phyloP scores from a whole-genome alignment of 2,113 vertebrate species.

The Chamaetylas fuelleborni region DNA sequence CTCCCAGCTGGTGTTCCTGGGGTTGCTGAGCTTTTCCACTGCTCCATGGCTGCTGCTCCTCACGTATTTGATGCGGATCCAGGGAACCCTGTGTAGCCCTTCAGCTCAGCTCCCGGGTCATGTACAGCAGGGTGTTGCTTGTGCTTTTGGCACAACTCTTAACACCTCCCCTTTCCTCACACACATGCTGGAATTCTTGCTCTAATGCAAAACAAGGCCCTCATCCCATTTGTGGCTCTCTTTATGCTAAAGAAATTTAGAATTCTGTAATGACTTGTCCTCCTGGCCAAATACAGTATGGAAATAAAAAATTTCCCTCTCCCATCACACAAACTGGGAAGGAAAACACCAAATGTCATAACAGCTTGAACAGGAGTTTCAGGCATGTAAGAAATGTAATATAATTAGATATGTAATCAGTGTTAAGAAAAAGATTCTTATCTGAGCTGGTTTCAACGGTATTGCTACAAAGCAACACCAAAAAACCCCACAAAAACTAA shows the following conservation, averaged over 20 bases:
- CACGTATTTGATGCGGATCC: constrained; percentile 45
- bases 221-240: not conserved
- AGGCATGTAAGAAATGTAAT: not conserved
- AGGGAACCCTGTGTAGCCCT: constrained; percentile 12
- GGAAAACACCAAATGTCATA: not conserved
- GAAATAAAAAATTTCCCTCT: not conserved
- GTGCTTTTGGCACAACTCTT: not conserved
- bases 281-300: not conserved
- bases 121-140: not conserved
- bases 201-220: not conserved
- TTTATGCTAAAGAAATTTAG: not conserved
- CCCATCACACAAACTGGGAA: fast-evolving
- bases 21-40: not conserved
- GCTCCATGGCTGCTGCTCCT: not conserved
- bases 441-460: not conserved
- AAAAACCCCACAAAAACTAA: not conserved
- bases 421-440: not conserved
- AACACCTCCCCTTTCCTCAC: not conserved
- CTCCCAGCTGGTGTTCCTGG: not conserved
- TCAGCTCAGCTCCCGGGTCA: not conserved
- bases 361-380: not conserved
- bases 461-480: not conserved
- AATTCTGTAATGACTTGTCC: not conserved
- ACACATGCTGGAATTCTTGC: not conserved
- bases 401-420: not conserved